Evolutionary conservation across 2,888 invertebrate species (phyloP).

Genomic region (Gerosis bhagava): DNA sequence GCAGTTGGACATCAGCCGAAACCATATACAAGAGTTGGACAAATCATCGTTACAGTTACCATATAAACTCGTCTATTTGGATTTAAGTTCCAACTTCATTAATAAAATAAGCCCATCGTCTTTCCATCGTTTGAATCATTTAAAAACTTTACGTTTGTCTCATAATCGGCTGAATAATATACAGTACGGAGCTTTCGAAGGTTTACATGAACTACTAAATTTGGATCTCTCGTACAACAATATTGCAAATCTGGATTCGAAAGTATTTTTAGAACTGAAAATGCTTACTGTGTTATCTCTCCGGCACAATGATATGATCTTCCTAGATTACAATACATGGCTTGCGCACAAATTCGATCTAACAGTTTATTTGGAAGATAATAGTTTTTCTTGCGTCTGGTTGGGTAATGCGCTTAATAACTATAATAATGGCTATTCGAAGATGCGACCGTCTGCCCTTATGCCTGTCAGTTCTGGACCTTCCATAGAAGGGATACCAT

Average conservation of each 20-base stretch:
- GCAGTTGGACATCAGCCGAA: conserved; percentile 54
- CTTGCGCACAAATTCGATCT: conserved; percentile 51
- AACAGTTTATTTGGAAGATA: conserved; percentile 59
- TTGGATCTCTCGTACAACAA: conserved; percentile 50
- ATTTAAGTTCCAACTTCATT: conserved; percentile 58
- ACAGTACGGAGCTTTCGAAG: conserved; percentile 60
- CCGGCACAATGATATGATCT: conserved; percentile 49
- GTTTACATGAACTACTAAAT: conserved; percentile 45
- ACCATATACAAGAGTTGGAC: conserved; percentile 50
- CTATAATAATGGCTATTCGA: conserved; percentile 60
- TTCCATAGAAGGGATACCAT: conserved; percentile 65
- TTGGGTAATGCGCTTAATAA: conserved; percentile 53
- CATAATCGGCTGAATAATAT: conserved; percentile 51
- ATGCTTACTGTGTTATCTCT: conserved; percentile 50
- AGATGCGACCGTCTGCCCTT: conserved; percentile 52
- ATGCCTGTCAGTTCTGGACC: conserved; percentile 34
- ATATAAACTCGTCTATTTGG: conserved; percentile 44
- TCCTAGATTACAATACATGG: conserved; percentile 58
- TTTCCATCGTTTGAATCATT: conserved; percentile 46
- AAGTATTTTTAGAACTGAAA: conserved; percentile 58
- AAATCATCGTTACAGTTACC: conserved; percentile 55
- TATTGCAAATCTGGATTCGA: conserved; percentile 55
- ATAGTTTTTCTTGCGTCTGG: conserved; percentile 64
- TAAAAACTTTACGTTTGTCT: conserved; percentile 53
- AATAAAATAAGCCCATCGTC: conserved; percentile 52